Percentiles rank a stretch among this genome's conserved stretches.
Conservation (phyloP, 2,113 vertebrate genomes). For the Colistium nudipinnis region DNA sequence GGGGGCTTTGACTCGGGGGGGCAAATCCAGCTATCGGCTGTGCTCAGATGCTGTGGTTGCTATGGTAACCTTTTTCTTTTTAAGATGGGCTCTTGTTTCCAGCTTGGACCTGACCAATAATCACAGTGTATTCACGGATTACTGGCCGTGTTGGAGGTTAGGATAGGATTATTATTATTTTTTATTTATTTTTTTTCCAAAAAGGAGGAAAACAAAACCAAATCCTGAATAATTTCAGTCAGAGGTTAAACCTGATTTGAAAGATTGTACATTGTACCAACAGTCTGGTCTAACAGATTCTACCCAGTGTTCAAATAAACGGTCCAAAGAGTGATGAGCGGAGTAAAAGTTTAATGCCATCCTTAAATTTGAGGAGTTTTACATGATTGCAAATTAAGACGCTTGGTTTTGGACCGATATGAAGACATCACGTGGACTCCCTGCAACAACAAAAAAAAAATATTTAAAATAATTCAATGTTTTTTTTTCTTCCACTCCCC, state of each 20-base stretch:
- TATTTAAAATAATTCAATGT: too few species aligned
- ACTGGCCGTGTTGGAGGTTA: constrained; percentile 62
- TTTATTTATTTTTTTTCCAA: too few species aligned
- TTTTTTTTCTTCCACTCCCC: too few species aligned
- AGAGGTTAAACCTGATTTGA: constrained; percentile 10
- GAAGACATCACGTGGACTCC: background rate
- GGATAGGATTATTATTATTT: constrained; percentile 60
- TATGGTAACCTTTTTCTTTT: constrained; percentile 81
- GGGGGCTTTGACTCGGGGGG: constrained; percentile 81
- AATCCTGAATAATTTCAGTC: constrained; percentile 64
- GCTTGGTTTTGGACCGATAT: background rate
- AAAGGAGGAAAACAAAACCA: constrained; percentile 45
- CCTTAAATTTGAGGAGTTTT: too few species aligned
- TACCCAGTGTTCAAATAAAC: background rate
- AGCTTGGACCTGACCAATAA: constrained; percentile 79
- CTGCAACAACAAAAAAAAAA: background rate
- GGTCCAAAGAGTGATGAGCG: background rate
- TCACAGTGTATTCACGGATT: constrained; percentile 78
- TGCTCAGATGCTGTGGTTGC: constrained; percentile 80
- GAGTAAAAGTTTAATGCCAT: too few species aligned
- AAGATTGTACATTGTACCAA: constrained; percentile 7
- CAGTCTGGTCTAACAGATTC: background rate
- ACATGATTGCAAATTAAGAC: background rate
- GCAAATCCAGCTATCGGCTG: constrained; percentile 85
- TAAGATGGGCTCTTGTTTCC: constrained; percentile 78